A percentile compares a stretch with the other conserved stretches of the same genome.
Evolutionary conservation across 1,140 invertebrate genomes (phyloP).

Genomic region (Leptonema lineaticorne): DNA sequence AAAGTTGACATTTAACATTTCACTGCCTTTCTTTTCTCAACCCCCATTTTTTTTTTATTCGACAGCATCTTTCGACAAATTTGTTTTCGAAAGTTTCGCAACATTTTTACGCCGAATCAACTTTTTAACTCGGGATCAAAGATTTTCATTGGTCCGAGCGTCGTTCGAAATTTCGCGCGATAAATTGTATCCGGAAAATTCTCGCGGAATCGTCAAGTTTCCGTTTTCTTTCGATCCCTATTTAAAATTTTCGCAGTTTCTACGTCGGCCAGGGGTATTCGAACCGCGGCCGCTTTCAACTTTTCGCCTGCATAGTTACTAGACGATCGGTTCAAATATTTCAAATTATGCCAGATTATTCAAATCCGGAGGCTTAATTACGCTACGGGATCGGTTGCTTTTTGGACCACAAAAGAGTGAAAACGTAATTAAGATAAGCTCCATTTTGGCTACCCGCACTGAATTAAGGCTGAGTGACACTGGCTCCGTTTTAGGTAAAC

Average conservation of each 20-base stretch:
- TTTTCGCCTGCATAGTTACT: background rate
- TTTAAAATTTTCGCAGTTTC: background rate
- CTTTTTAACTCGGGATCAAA: background rate
- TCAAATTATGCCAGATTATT: conserved; percentile 13
- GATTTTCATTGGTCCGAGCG: background rate
- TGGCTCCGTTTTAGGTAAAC: no score
- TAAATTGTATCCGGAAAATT: background rate
- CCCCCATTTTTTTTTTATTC: no score
- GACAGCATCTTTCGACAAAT: no score
- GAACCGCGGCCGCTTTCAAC: background rate
- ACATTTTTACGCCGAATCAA: background rate
- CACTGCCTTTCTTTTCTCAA: no score
- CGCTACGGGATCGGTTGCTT: background rate
- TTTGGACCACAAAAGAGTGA: background rate
- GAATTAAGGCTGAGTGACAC: no score
- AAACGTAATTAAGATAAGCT: conserved; percentile 10
- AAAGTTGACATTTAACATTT: no score
- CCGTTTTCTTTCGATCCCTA: background rate
- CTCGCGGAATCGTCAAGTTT: no score
- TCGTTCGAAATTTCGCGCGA: background rate
- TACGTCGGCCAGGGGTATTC: background rate
- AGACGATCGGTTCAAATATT: conserved; percentile 6
- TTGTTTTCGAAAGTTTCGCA: no score
- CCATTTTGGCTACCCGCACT: background rate
- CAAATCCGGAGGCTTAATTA: conserved; percentile 11